phyloP scores from a whole-genome alignment of 1,140 invertebrate genomes.

The Drosophila rhopaloa region DNA sequence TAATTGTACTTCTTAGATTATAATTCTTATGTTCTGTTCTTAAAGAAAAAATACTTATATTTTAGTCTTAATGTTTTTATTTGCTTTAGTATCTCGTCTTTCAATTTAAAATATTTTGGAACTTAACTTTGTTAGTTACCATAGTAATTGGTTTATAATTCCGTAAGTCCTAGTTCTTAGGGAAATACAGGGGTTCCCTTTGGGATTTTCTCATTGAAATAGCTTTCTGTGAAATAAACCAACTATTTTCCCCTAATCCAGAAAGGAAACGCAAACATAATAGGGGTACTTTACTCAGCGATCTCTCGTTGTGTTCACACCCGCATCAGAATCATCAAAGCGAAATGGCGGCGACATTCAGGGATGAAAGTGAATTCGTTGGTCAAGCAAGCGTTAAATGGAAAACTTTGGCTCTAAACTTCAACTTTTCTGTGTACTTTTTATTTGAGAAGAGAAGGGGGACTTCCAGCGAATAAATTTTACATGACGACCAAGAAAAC shows the following conservation, averaged over 20 bases:
- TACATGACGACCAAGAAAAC: conserved; percentile 64
- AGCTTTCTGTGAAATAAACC: conserved; percentile 2
- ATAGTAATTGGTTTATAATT: too few relatives aligned
- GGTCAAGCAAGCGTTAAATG: conserved; percentile 66
- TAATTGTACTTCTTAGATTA: too few relatives aligned
- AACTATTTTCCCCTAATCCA: conserved; percentile 3
- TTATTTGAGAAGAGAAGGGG: background rate
- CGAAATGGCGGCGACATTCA: conserved; percentile 44
- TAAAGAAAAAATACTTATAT: too few relatives aligned
- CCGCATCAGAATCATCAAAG: conserved; percentile 55
- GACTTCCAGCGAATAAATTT: conserved; percentile 59
- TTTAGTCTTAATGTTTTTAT: too few relatives aligned
- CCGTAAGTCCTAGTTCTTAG: too few relatives aligned
- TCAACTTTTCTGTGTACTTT: conserved; percentile 41
- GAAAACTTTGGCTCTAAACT: conserved; percentile 58
- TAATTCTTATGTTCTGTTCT: too few relatives aligned
- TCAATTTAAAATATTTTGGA: too few relatives aligned
- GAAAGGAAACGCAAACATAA: background rate
- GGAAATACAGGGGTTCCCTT: too few relatives aligned
- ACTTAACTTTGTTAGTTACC: too few relatives aligned
- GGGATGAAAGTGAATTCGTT: conserved; percentile 68
- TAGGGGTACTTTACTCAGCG: conserved; percentile 6
- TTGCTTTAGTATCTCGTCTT: too few relatives aligned
- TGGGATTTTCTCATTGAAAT: background rate
- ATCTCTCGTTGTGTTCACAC: conserved; percentile 31